A percentile compares a stretch with the other conserved stretches of the same genome.
Conservation (phyloP, 92 coral and sea anemone species). For the Phenganax subtilis region DNA sequence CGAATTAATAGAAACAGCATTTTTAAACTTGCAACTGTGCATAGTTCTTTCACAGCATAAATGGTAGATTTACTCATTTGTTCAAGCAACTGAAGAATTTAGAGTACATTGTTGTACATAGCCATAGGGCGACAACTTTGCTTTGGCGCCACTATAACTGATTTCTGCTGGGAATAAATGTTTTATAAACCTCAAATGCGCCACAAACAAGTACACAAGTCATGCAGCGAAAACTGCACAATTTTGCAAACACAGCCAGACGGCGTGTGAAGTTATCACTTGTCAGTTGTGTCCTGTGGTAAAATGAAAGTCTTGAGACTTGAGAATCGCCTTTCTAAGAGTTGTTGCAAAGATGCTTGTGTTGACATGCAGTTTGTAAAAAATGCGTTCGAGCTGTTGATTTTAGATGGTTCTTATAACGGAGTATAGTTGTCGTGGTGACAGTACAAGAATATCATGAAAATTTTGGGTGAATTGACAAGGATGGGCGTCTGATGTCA, state of each 20-base stretch:
- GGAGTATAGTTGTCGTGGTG: not conserved
- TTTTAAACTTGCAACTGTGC: no score
- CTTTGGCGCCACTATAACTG: not conserved
- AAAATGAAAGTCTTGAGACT: not conserved
- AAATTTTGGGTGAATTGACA: not conserved
- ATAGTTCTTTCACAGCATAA: no score
- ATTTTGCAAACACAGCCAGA: not conserved
- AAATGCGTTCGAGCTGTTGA: not conserved
- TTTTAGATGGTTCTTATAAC: not conserved
- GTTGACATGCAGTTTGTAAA: not conserved
- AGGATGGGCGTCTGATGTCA: not conserved
- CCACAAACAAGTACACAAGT: constrained; percentile 6
- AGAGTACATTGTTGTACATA: no score
- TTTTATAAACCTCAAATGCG: not conserved
- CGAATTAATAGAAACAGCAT: no score
- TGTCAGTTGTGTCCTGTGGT: no score
- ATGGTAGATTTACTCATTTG: not conserved
- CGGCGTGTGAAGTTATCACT: no score
- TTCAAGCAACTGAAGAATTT: no score
- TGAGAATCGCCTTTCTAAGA: not conserved
- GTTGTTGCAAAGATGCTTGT: not conserved
- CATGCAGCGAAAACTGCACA: no score
- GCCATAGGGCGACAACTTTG: not conserved
- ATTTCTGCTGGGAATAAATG: not conserved
- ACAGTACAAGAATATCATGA: constrained; percentile 7